Base-by-base conservation (phyloP, 2,797 vertebrate species). In the Phrynocephalus forsythii region DNA sequence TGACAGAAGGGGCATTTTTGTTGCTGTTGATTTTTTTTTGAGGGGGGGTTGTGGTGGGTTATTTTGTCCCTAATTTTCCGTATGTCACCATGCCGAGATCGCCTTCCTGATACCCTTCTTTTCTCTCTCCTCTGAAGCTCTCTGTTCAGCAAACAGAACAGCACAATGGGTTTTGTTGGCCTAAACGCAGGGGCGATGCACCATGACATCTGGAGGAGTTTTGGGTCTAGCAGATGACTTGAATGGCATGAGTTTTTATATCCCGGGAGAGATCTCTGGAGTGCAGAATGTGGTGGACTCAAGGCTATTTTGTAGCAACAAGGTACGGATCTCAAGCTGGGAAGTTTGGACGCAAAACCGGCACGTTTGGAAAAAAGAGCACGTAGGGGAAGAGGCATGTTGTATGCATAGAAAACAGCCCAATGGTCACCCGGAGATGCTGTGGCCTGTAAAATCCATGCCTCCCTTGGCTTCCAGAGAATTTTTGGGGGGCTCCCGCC, bases 351-450 rank as follows among this genome's bases (percentile, higher is more conserved):
- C 66, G 69, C 44, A 30, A 30, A 50, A 28, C 28, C 60, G 60
- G 60, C 16, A 44, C 50, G 22, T 33, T 44, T 24, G 5, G 26
- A 5, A 16, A 71, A 9, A 38, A 84, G 6, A 3, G 11, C 30
- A 7, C 30, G 79, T 4, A 60, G 44, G 73, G 30, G 30, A 24
- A 0, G 0, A 79, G 75, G n/a, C 30, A 16, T 7, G 6, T 26
- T 82, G 33, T 7, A 5, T 16, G 20, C 2, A 2, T 50, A 78
- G 1, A 63, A 89, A 86, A 88, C 38, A 50, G 8, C 44, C 1
- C 18, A 91, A 88, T 82, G 82, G 1, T 38, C 2, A 81, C 75
- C 77, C 76, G 5, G 3, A 79, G 13, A 88, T 85, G 85, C 28
- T 82, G 80, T 89, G 81, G 85, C 91, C 81, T 67, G 1, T 5